These are phyloP conservation scores for Phthorimaea operculella DNA, from an alignment of 1,140 invertebrate genomes.

Conservation along the genomic window DNA sequence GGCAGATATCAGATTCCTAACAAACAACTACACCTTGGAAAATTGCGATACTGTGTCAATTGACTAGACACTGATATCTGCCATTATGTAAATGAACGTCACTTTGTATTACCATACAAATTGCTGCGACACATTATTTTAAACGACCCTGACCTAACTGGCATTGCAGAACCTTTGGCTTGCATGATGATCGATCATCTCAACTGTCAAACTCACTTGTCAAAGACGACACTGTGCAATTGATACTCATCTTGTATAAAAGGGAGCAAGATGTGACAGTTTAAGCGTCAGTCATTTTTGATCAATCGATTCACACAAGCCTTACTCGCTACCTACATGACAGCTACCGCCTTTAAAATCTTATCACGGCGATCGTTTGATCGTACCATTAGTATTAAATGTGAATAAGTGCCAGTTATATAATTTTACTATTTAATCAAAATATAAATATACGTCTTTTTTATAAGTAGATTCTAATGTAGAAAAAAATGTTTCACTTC, in stretches of 20 bases:
- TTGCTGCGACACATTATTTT: not conserved
- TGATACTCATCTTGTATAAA: constrained; percentile 1
- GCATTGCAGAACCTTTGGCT: not conserved
- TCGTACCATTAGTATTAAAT: no score
- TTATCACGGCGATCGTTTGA: no score
- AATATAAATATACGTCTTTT: no score
- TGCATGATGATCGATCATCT: not conserved
- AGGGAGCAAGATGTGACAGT: constrained; percentile 1
- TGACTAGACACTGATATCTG: not conserved
- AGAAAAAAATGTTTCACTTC: no score
- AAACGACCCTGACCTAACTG: constrained; percentile 7
- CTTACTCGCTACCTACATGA: no score
- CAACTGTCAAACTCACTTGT: constrained; percentile 1
- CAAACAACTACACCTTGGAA: not conserved
- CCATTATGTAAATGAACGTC: constrained; percentile 1
- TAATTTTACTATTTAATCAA: no score
- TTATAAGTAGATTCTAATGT: no score
- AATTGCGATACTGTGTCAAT: constrained; percentile 1
- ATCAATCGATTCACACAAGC: not conserved
- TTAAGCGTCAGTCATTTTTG: not conserved
- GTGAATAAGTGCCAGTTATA: no score
- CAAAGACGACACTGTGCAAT: constrained; percentile 1
- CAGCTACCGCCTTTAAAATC: no score
- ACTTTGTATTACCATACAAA: not conserved
- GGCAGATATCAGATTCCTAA: not conserved